A percentile compares a stretch with the other conserved stretches of the same genome.
phyloP scores from a whole-genome alignment of 2,888 invertebrate species.

The Drosophila melanosoma region DNA sequence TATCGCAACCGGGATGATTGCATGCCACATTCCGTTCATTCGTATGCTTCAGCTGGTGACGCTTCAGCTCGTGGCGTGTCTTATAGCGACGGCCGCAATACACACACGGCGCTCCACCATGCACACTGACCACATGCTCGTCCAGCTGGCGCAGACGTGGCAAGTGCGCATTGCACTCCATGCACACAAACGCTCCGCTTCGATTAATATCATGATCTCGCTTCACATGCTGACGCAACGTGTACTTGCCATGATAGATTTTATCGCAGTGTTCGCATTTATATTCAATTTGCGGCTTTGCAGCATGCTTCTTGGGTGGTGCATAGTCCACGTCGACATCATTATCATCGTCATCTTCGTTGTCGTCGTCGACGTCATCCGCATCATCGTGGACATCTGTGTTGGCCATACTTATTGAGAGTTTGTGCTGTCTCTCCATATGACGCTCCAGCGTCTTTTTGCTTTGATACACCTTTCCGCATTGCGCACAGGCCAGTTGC shows the following conservation, averaged over 20 bases:
- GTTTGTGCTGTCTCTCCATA: constrained; percentile 57
- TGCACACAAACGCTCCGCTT: constrained; percentile 51
- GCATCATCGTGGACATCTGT: constrained; percentile 14
- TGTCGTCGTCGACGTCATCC: constrained; percentile 23
- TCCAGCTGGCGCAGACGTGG: constrained; percentile 67
- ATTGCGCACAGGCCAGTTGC: constrained; percentile 42
- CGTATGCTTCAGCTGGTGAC: constrained; percentile 72
- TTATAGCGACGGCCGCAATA: constrained; percentile 71
- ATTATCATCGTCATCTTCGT: constrained; percentile 27
- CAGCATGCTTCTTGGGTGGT: constrained; percentile 28
- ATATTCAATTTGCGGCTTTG: constrained; percentile 26
- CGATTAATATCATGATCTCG: constrained; percentile 52
- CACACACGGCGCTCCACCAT: constrained; percentile 66
- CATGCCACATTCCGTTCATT: constrained; percentile 71
- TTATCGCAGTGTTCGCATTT: constrained; percentile 71
- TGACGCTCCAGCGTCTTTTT: constrained; percentile 55
- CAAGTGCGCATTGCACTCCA: constrained; percentile 57
- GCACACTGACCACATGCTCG: constrained; percentile 60
- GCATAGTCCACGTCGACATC: constrained; percentile 47
- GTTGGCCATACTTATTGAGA: neutral
- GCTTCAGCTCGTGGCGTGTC: constrained; percentile 72
- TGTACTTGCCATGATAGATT: constrained; percentile 62
- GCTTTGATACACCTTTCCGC: constrained; percentile 56
- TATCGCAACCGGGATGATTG: constrained; percentile 73
- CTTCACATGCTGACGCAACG: constrained; percentile 63